These are phyloP conservation scores for Gallinago solitaria DNA, from an alignment of 2,797 vertebrate species.

Conservation along the genomic window DNA sequence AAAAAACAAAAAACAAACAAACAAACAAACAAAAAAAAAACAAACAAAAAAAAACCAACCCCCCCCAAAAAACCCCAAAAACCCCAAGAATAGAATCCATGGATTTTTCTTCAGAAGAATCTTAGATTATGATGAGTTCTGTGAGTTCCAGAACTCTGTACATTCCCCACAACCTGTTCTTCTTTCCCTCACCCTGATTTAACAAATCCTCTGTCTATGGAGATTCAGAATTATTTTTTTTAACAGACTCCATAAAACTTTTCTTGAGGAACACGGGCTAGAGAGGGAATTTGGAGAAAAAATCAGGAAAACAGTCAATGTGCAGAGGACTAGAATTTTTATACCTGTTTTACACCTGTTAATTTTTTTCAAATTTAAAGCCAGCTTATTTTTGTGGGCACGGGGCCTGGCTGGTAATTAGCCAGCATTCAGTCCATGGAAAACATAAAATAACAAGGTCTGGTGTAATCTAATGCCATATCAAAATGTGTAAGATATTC, in stretches of 20 bases:
- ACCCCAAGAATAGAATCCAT: background rate
- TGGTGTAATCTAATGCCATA: background rate
- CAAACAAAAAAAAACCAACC: no score
- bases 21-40: no score
- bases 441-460: background rate
- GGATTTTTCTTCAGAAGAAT: background rate
- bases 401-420: background rate
- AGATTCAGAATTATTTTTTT: background rate
- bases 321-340: background rate
- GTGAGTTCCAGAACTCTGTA: background rate
- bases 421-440: background rate
- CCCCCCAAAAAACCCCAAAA: no score
- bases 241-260: background rate
- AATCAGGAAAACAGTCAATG: accelerated
- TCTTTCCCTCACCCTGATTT: background rate
- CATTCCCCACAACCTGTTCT: background rate
- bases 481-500: background rate
- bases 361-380: background rate
- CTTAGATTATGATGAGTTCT: background rate
- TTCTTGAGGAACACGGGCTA: background rate
- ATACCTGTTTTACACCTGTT: background rate
- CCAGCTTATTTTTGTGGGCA: background rate
- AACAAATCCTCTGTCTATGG: background rate
- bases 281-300: background rate
- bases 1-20: no score